Base-by-base conservation (phyloP, 2,113 vertebrate species). In the Hypomesus transpacificus region DNA sequence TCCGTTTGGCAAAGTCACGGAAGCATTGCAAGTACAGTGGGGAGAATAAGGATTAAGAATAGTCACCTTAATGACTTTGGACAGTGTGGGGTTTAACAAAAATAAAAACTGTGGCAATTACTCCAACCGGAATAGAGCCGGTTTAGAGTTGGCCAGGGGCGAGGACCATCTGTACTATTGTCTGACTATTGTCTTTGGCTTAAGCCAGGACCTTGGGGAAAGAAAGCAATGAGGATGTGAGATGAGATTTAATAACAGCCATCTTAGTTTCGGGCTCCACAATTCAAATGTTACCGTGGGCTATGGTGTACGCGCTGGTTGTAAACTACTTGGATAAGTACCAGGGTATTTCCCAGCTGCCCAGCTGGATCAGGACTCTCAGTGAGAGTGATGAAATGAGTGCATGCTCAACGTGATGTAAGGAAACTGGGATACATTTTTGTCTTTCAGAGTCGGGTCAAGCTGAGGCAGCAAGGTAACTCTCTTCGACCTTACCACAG, bases 401-500 rank as follows among this genome's bases (percentile, higher is more conserved):
- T 11, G 9, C 6, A 13, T 11, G 39, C 39, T 13, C 39, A 46
- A 9, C 5, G 7, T 11, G 8, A 46, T 7, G 39, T 46, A 46
- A 9, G 8, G 39, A 46, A 9, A 46, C 39, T 11, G 2, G 5
- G 39, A 46, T 46, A 2, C 66, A 62, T 80, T 14, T 75, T 20
- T 68, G 20, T 20, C n/a, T 79, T 83, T 56, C 85, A 96, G 95
- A 84, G 57, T 82, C 85, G 59, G 84, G 74, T 1, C 89, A 87
- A 34, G 80, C 89, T 73, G 90, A 77, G 7, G 79, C 89, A 75
- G 56, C 87, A 66, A 90, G 93, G 95, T 96, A 89, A 93, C 90
- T 76, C 39, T 71, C 61, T 70, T 68, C 71, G 63, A 24, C 59
- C 26, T 26, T 61, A 34, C 31, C 6, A 6, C 22, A 5, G 21